A percentile compares a stretch with the other conserved stretches of the same genome.
Evolutionary conservation across 2,888 invertebrate genomes (phyloP).

Genomic region (Anodontia alba): DNA sequence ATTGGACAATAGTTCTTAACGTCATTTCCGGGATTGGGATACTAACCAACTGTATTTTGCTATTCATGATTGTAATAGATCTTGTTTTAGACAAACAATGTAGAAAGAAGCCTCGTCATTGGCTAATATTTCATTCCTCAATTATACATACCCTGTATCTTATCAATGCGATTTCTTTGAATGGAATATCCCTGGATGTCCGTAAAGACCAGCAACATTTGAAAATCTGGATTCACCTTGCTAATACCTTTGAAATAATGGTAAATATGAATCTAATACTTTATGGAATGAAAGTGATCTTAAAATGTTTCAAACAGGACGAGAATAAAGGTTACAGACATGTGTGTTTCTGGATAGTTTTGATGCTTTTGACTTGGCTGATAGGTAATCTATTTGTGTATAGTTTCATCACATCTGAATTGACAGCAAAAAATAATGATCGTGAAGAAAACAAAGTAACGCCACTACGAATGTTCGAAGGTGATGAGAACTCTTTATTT

Average conservation of each 20-base stretch:
- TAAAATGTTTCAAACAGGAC: not conserved
- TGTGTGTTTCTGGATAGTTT: constrained; percentile 49
- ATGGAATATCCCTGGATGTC: constrained; percentile 24
- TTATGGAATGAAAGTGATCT: constrained; percentile 42
- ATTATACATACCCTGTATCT: constrained; percentile 48
- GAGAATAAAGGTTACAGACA: constrained; percentile 37
- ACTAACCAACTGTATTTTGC: constrained; percentile 48
- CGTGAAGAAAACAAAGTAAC: not conserved
- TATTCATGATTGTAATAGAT: constrained; percentile 56
- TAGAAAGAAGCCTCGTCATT: constrained; percentile 53
- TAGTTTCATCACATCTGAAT: constrained; percentile 45
- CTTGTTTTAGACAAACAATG: constrained; percentile 48
- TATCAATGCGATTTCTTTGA: constrained; percentile 44
- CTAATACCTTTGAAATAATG: constrained; percentile 52
- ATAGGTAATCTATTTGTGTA: constrained; percentile 48
- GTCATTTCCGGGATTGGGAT: constrained; percentile 54
- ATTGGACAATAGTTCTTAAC: constrained; percentile 51
- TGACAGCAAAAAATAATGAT: not conserved
- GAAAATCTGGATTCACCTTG: constrained; percentile 34
- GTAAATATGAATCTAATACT: constrained; percentile 40
- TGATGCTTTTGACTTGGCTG: constrained; percentile 53
- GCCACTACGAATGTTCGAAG: not conserved
- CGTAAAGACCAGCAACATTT: not conserved
- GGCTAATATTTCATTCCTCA: constrained; percentile 52
- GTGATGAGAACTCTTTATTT: constrained; percentile 30